phyloP scores from a whole-genome alignment of 2,113 vertebrate species.

The Hoplias malabaricus region DNA sequence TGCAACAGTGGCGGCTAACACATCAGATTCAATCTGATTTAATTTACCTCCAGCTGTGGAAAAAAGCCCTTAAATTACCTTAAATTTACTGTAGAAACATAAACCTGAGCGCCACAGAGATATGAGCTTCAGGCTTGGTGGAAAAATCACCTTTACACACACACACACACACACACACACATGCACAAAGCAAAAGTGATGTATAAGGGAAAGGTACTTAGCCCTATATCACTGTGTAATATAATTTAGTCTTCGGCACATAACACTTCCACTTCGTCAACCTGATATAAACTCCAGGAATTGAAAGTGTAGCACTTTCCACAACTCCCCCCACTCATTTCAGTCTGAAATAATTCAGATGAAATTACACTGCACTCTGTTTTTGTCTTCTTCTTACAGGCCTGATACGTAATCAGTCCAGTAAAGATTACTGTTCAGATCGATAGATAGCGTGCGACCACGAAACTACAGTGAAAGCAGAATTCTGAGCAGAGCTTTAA shows the following conservation, averaged over 20 bases:
- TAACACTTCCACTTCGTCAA: neutral
- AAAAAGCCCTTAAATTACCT: no score
- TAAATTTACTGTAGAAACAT: neutral
- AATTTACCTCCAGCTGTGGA: constrained; percentile 62
- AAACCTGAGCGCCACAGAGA: constrained; percentile 59
- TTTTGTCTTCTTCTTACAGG: neutral
- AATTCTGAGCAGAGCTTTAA: constrained; percentile 64
- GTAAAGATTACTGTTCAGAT: constrained; percentile 66
- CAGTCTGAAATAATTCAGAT: neutral
- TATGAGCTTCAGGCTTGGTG: constrained; percentile 51
- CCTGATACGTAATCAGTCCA: constrained; percentile 15
- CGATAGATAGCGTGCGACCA: constrained; percentile 66
- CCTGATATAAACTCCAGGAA: neutral
- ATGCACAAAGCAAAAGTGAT: neutral
- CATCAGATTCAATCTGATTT: constrained; percentile 66
- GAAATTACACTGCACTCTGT: neutral
- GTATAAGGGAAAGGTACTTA: constrained; percentile 14
- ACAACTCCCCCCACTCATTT: neutral
- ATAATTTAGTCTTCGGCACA: constrained; percentile 16
- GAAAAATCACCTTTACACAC: constrained; percentile 29
- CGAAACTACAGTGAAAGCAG: constrained; percentile 71
- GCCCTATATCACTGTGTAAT: constrained; percentile 35
- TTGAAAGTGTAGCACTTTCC: neutral
- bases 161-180: neutral
- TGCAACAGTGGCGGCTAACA: constrained; percentile 62